Percentiles rank a stretch among this genome's conserved stretches.
Conservation (phyloP, 2,113 vertebrate genomes). For the Phocoena phocoena region DNA sequence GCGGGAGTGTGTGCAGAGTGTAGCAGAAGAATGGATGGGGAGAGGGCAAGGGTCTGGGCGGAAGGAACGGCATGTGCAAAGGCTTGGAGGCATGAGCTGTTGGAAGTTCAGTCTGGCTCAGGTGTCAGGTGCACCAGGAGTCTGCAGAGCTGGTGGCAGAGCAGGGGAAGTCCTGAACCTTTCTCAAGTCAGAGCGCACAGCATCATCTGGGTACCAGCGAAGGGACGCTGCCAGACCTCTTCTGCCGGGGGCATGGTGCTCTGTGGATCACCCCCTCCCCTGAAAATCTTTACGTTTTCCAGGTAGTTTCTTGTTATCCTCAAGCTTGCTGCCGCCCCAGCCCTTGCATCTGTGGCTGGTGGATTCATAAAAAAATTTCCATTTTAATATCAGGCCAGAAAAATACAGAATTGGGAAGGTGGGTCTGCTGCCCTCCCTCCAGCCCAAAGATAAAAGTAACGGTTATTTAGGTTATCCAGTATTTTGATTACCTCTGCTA, state of each 20-base stretch:
- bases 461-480: background rate
- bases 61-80: background rate
- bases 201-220: background rate
- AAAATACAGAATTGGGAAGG: background rate
- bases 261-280: accelerated
- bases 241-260: accelerated
- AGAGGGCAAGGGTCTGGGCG: background rate
- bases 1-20: accelerated
- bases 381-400: background rate
- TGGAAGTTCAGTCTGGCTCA: background rate
- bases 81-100: background rate
- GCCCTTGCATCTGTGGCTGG: background rate
- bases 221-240: background rate
- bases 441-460: background rate
- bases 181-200: background rate
- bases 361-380: background rate
- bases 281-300: background rate
- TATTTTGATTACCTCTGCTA: background rate
- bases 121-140: background rate
- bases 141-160: background rate
- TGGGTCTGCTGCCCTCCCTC: background rate
- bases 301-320: background rate
- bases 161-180: background rate
- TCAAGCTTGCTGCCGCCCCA: background rate
- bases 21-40: background rate